Evolutionary conservation across 2,888 invertebrate species (phyloP).

Genomic region (Apotomis capreana): DNA sequence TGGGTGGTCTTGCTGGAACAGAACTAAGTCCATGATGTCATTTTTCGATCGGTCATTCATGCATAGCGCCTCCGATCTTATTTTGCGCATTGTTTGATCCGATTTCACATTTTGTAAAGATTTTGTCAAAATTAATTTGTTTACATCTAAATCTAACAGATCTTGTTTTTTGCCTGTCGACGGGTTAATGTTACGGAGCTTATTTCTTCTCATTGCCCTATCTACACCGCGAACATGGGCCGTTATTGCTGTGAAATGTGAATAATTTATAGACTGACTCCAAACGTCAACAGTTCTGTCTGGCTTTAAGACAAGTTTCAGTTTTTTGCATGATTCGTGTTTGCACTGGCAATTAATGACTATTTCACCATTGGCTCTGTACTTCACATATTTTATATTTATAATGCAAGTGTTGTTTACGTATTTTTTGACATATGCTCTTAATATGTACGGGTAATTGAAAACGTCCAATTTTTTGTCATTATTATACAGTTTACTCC

Average conservation of each 20-base stretch:
- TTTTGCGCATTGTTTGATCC: no score
- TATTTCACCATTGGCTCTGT: background rate
- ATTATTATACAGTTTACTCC: background rate
- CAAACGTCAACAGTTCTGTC: no score
- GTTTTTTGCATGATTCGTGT: no score
- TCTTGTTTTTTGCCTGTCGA: background rate
- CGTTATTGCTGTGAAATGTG: background rate
- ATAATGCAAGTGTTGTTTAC: slow-evolving; percentile 3
- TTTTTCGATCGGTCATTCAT: no score
- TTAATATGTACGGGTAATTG: background rate
- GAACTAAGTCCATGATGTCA: no score
- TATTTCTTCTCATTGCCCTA: background rate
- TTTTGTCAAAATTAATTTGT: no score
- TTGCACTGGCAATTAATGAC: background rate
- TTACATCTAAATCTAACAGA: no score
- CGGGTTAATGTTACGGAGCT: background rate
- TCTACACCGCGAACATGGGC: slow-evolving; percentile 4
- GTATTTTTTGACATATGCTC: background rate
- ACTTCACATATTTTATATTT: background rate
- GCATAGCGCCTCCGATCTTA: no score
- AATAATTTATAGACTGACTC: background rate
- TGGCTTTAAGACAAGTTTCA: background rate
- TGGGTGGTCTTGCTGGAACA: no score
- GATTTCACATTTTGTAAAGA: no score
- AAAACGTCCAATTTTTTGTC: background rate